Conservation (phyloP, 2,888 invertebrate species). For the Globia sparganii region DNA sequence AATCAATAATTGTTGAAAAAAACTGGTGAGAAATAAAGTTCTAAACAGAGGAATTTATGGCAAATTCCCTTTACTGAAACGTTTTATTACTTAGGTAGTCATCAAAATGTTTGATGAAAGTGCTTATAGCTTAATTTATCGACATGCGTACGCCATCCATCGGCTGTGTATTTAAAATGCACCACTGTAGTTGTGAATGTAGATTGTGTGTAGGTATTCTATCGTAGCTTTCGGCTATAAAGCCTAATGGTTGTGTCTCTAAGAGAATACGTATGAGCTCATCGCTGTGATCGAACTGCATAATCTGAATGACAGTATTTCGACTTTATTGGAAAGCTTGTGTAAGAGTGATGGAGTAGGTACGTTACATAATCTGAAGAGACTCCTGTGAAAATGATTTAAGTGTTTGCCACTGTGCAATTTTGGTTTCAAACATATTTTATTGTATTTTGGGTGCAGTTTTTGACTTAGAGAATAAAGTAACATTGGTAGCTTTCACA, state of each 20-base stretch:
- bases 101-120: not conserved
- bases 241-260: slow-evolving; percentile 30
- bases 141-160: not conserved
- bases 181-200: slow-evolving; percentile 7
- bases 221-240: slow-evolving; percentile 25
- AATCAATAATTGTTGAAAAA: not conserved
- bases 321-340: slow-evolving; percentile 23
- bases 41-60: not conserved
- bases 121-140: no score
- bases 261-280: slow-evolving; percentile 37
- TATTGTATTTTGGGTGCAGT: not conserved
- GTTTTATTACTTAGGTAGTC: no score
- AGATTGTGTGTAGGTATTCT: slow-evolving; percentile 10
- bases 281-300: slow-evolving; percentile 20
- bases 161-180: slow-evolving; percentile 24
- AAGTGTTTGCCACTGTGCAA: no score
- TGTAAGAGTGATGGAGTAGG: slow-evolving; percentile 9
- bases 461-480: not conserved
- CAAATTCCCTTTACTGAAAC: no score
- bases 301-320: slow-evolving; percentile 18
- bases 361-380: slow-evolving; percentile 7
- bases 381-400: not conserved
- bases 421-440: no score
- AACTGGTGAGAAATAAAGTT: not conserved
- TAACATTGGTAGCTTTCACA: not conserved